phyloP scores from a whole-genome alignment of 2,888 invertebrate species.

The Harpalus rubripes region DNA sequence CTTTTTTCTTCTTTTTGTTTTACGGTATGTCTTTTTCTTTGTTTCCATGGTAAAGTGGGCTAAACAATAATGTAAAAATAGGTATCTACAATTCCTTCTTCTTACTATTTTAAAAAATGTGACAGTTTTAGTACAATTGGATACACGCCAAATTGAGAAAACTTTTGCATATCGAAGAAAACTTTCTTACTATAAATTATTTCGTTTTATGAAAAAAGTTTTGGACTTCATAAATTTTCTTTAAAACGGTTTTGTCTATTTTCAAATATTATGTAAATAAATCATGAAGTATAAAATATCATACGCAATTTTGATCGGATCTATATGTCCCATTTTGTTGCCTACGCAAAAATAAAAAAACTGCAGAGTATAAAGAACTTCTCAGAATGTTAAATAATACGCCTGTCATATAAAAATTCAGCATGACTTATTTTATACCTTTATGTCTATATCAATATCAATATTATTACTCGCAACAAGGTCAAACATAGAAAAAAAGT shows the following conservation, averaged over 20 bases:
- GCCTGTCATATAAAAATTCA: too few relatives aligned
- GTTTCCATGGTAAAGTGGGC: constrained; percentile 2
- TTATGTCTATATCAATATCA: too few relatives aligned
- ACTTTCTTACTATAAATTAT: constrained; percentile 42
- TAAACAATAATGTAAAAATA: constrained; percentile 21
- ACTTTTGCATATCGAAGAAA: constrained; percentile 50
- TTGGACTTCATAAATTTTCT: constrained; percentile 23
- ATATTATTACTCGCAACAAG: too few relatives aligned
- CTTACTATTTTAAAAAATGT: constrained; percentile 47
- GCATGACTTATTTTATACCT: too few relatives aligned
- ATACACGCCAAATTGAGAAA: constrained; percentile 24
- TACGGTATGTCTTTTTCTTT: background rate
- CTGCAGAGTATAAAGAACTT: too few relatives aligned
- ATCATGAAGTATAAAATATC: background rate
- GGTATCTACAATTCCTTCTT: constrained; percentile 8
- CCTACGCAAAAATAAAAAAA: too few relatives aligned
- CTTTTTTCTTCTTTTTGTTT: background rate
- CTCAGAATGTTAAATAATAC: too few relatives aligned
- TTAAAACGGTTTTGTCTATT: constrained; percentile 22
- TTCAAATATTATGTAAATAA: constrained; percentile 31
- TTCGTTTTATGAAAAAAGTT: constrained; percentile 47
- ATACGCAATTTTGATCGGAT: too few relatives aligned
- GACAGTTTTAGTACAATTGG: constrained; percentile 49
- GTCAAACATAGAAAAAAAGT: too few relatives aligned
- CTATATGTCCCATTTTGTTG: too few relatives aligned